These are phyloP conservation scores for Vesta saturnalis DNA, from an alignment of 2,888 invertebrate species.

Conservation along the genomic window DNA sequence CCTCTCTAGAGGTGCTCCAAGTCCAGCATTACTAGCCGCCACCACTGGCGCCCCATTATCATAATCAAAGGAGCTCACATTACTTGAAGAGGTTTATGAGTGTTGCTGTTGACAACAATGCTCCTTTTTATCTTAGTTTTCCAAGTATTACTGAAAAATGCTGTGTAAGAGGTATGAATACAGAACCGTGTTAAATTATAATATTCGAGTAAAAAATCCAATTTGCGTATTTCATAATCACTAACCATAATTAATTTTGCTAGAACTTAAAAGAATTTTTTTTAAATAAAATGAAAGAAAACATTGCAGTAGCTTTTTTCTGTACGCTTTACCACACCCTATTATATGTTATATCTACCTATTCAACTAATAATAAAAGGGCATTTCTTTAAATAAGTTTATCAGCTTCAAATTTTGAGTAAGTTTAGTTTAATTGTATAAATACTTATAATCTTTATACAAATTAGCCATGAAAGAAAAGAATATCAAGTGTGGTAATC, in stretches of 20 bases:
- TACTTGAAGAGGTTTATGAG: conserved; percentile 43
- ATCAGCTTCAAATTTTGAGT: no score
- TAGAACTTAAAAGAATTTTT: not conserved
- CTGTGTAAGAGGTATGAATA: conserved; percentile 24
- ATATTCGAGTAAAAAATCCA: not conserved
- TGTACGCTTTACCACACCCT: no score
- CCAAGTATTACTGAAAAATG: conserved; percentile 34
- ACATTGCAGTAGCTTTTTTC: no score
- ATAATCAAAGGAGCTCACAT: conserved; percentile 47
- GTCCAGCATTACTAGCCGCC: conserved; percentile 44
- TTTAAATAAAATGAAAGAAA: no score
- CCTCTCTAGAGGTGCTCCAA: conserved; percentile 42
- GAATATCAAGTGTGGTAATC: conserved; percentile 36
- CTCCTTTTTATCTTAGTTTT: conserved; percentile 33
- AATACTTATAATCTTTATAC: no score
- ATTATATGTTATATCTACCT: no score
- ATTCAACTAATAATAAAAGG: no score
- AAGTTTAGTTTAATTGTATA: no score
- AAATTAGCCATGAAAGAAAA: conserved; percentile 9
- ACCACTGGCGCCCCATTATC: conserved; percentile 43
- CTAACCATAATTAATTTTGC: not conserved
- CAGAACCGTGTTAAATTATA: conserved; percentile 20
- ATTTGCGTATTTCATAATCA: conserved; percentile 3
- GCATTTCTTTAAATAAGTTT: no score
- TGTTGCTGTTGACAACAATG: conserved; percentile 43